Conservation (phyloP, 2,113 vertebrate genomes). For the Clarias macrocephalus region DNA sequence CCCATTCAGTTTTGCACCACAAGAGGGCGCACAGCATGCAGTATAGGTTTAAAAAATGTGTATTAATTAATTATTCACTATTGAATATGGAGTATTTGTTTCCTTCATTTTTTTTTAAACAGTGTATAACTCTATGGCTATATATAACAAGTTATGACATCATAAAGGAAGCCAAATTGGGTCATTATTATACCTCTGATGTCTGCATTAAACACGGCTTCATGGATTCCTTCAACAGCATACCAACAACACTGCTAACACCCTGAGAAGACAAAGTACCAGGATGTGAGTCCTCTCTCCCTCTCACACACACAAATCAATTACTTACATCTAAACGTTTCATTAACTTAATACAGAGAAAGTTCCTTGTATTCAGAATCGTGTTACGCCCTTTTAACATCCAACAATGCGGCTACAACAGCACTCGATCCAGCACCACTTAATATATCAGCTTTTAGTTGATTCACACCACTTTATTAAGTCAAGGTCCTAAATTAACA, state of each 20-base stretch:
- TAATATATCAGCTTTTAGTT: background rate
- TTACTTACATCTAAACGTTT: background rate
- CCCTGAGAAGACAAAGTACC: constrained; percentile 66
- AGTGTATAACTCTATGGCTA: no score
- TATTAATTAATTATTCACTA: no score
- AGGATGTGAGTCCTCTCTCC: constrained; percentile 4
- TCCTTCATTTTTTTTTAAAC: no score
- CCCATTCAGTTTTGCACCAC: no score
- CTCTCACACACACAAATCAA: background rate
- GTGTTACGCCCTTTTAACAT: background rate
- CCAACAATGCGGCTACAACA: background rate
- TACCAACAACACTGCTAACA: constrained; percentile 78
- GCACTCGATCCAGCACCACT: constrained; percentile 4
- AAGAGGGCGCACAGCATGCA: no score
- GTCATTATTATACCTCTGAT: constrained; percentile 75
- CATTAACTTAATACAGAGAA: background rate
- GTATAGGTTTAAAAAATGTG: no score
- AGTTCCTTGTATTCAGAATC: background rate
- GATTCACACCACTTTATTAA: background rate
- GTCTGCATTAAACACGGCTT: constrained; percentile 89
- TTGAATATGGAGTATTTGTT: no score
- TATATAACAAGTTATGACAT: background rate
- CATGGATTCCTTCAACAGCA: constrained; percentile 82
- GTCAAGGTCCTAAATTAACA: background rate
- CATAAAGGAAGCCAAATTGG: no score